A percentile compares a stretch with the other conserved stretches of the same genome.
phyloP scores from a whole-genome alignment of 2,113 vertebrate species.

The Thunnus maccoyii region DNA sequence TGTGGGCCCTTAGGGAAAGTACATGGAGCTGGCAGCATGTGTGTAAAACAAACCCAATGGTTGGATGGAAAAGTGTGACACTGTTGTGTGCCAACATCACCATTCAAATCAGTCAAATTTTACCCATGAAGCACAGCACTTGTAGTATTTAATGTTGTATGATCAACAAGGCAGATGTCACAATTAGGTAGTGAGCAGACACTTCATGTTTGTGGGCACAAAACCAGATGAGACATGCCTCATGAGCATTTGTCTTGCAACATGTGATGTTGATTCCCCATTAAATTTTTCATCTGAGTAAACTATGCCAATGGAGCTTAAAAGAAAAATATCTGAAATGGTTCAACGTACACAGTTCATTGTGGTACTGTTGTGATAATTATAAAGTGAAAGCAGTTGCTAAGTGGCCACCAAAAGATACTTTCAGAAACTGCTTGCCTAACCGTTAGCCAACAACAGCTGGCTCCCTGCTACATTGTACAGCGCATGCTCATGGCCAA shows the following conservation, averaged over 20 bases:
- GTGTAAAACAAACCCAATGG: conserved; percentile 33
- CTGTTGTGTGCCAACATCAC: conserved; percentile 15
- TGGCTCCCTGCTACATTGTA: no score
- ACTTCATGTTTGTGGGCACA: not conserved
- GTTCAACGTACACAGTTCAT: no score
- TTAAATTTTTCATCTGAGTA: no score
- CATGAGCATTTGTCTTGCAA: not conserved
- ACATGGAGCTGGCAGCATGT: conserved; percentile 27
- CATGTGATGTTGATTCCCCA: not conserved
- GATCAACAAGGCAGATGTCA: conserved; percentile 10
- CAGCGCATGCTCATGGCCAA: no score
- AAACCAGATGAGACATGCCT: not conserved
- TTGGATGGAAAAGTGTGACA: conserved; percentile 35
- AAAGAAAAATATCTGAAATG: no score
- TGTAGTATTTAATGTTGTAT: not conserved
- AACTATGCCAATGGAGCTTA: no score
- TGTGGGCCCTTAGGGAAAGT: conserved; percentile 26
- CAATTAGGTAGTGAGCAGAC: not conserved
- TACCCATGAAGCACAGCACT: not conserved
- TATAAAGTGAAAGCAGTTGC: no score
- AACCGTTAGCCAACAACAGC: no score
- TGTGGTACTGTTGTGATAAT: no score
- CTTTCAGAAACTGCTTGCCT: no score
- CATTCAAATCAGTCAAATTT: conserved; percentile 5
- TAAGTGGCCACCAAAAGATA: no score